Evolutionary conservation across 2,888 invertebrate genomes (phyloP), one percentile per base, ranked within the genome.

Genomic region (Bellardia bayeri): DNA sequence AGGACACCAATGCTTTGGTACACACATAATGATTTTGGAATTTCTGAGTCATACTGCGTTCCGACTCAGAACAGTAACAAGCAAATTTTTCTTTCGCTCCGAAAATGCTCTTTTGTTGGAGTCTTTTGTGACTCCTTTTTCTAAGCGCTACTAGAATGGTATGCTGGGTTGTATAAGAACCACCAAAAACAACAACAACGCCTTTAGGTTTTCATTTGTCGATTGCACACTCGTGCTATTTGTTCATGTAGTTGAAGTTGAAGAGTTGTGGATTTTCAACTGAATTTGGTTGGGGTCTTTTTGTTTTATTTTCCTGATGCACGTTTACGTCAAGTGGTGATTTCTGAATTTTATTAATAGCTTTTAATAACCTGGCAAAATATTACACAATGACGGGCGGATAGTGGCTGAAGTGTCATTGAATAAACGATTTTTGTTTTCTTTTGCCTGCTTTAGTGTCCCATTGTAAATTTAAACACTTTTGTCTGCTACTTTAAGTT

Each of bases 291-390:
- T 64, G 49, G 14, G n/a, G 40, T 40, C n/a, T 37, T 16, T 33
- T 64, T 72, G 13, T 61, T 68, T 58, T 58, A 42, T 68, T 68
- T 68, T 30, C 16, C 40, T 78, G 61, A 0, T 45, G 68, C 80
- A 86, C 66, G 76, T 66, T 82, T 74, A n/a, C 69, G 74, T 78
- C 66, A 72, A 82, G 82, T 74, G 86, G 69, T 69, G 82, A 79
- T 82, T 85, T 82, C 49, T 83, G 69, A 83, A 63, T 75, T 79
- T 75, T 33, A 75, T 75, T 83, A 86, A 75, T 82, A 75, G 56
- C 64, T 75, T 75, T 74, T 75, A 79, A 86, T 79, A 82, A 82
- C 54, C 74, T 86, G 63, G 14, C 68, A 72, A 33, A 61, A 49
- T 71, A 66, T 64, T 68, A 6, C 30, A 58, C 69, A 3, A 49